phyloP scores from a whole-genome alignment of 1,140 invertebrate genomes.

The Pollicipes pollicipes region DNA sequence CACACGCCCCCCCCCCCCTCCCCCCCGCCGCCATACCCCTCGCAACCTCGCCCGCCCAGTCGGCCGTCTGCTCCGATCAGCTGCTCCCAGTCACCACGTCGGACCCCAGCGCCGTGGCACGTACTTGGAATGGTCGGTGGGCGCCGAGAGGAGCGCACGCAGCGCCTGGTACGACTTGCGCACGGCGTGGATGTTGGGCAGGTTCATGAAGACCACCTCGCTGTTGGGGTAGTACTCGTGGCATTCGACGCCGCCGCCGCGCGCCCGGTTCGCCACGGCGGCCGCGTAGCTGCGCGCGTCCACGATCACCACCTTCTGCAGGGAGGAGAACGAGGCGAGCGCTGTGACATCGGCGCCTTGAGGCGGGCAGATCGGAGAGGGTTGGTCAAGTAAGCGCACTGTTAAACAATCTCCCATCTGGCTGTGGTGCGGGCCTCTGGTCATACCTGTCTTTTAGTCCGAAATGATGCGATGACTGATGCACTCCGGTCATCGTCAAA shows the following conservation, averaged over 20 bases:
- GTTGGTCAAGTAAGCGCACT: too few species aligned
- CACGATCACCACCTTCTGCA: slow-evolving; percentile 71
- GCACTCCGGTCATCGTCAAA: too few species aligned
- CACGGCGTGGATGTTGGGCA: slow-evolving; percentile 91
- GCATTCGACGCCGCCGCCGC: slow-evolving; percentile 89
- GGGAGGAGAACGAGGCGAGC: not conserved
- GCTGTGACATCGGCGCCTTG: too few species aligned
- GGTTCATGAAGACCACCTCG: slow-evolving; percentile 91
- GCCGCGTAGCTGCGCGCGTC: slow-evolving; percentile 89
- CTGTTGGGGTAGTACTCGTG: slow-evolving; percentile 83
- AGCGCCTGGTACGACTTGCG: slow-evolving; percentile 44
- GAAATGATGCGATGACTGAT: too few species aligned
- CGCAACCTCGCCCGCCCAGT: too few species aligned
- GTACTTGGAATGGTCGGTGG: slow-evolving; percentile 12
- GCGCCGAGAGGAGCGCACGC: slow-evolving; percentile 25
- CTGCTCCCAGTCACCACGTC: not conserved
- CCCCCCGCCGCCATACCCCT: too few species aligned
- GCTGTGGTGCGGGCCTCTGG: too few species aligned
- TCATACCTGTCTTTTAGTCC: too few species aligned
- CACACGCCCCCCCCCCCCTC: too few species aligned
- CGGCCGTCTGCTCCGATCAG: too few species aligned
- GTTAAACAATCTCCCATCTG: too few species aligned
- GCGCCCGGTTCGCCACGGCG: slow-evolving; percentile 82
- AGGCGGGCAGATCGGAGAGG: too few species aligned
- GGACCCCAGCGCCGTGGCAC: slow-evolving; percentile 1